Evolutionary conservation across 2,888 invertebrate species (phyloP), one percentile per base, ranked within the genome.

Genomic region (Diplolepis rosae): DNA sequence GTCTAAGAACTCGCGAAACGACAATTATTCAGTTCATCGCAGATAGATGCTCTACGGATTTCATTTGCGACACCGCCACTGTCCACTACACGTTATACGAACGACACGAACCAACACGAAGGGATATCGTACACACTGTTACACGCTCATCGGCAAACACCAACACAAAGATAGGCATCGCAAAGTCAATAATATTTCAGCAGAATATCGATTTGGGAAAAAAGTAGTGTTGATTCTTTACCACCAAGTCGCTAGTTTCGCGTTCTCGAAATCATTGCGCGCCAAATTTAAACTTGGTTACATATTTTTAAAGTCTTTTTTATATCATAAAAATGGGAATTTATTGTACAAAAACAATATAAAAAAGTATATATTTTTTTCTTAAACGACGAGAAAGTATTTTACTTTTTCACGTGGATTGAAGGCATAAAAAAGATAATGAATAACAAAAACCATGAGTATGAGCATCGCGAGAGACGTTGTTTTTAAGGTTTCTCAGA

Each of bases 171-270:
- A 71, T 76, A 74, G 71, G 74, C 77, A 75, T 80, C 80, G 77
- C 75, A 76, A 68, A 88, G 88, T 88, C 88, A 88, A 88, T n/a
- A n/a, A n/a, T 88, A 88, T 88, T 88, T 86, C 84, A 88, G 87
- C 81, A 85, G 84, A 85, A 88, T 88, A 88, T 88, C 88, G 88
- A 88, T 88, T 87, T 82, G 86, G 79, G 78, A 79, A 81, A 82
- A 80, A 82, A 80, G 73, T 80, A 79, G 79, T 84, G 72, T 65
- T 75, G 70, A 82, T 84, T 83, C 79, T 76, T 68, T 35, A 66
- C 77, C 52, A 71, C 66, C 61, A 79, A 6, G 79, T 78, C 81
- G 82, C 82, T 79, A 65, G 50, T 61, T 51, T 69, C 66, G 66
- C 70, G 18, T 18, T 30, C 27, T n/a, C n/a, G n/a, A n/a, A n/a